phyloP scores from a whole-genome alignment of 2,797 vertebrate genomes.

The Acanthiza pusilla region DNA sequence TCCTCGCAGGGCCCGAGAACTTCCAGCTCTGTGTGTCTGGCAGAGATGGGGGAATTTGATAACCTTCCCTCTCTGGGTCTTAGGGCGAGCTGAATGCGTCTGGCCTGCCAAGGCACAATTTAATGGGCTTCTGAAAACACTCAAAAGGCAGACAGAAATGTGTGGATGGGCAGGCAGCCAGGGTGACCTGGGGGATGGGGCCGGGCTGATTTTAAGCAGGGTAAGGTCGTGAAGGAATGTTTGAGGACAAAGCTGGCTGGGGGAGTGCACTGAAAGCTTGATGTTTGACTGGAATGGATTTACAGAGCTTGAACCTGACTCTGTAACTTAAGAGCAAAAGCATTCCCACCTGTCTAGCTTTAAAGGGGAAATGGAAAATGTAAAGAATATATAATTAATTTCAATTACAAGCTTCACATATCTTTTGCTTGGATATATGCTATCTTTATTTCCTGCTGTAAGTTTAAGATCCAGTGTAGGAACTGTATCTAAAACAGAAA shows the following conservation, averaged over 20 bases:
- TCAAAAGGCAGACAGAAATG: slow-evolving; percentile 89
- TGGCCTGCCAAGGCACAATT: slow-evolving; percentile 86
- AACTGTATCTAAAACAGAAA: slow-evolving; percentile 28
- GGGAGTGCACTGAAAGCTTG: slow-evolving; percentile 59
- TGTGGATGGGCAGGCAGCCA: slow-evolving; percentile 88
- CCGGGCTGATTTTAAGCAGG: slow-evolving; percentile 78
- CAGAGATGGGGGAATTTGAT: slow-evolving; percentile 85
- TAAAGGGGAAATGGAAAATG: slow-evolving; percentile 75
- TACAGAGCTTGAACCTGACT: slow-evolving; percentile 62
- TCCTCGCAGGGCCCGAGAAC: slow-evolving; percentile 48
- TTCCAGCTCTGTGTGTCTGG: slow-evolving; percentile 71
- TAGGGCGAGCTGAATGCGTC: slow-evolving; percentile 81
- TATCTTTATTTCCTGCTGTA: slow-evolving; percentile 60
- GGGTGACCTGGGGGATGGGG: slow-evolving; percentile 74
- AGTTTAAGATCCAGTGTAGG: slow-evolving; percentile 23
- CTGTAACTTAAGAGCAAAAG: slow-evolving; percentile 70
- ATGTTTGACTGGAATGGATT: slow-evolving; percentile 72
- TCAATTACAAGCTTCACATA: slow-evolving; percentile 67
- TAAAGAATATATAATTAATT: slow-evolving; percentile 82
- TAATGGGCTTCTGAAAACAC: slow-evolving; percentile 88
- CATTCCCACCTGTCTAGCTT: slow-evolving; percentile 78
- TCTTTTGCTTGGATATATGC: slow-evolving; percentile 45
- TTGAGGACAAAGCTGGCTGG: slow-evolving; percentile 73
- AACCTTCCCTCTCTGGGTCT: slow-evolving; percentile 84
- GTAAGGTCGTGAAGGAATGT: slow-evolving; percentile 80